These are phyloP conservation scores for Ceuthmochares aereus DNA, from an alignment of 2,113 vertebrate genomes.

Conservation along the genomic window DNA sequence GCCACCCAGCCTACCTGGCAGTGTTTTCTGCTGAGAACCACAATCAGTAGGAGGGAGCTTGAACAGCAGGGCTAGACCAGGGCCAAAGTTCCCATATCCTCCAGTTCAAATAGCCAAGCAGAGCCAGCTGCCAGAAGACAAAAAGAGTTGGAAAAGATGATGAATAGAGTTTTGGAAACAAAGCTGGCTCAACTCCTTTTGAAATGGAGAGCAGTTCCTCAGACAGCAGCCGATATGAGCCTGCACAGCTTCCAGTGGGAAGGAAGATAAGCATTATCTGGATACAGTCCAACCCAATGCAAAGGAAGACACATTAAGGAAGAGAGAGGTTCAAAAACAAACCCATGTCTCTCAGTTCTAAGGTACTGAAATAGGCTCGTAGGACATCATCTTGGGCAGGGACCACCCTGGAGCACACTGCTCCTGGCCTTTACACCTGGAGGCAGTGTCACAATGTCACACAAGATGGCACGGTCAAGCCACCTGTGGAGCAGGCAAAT, in stretches of 20 bases:
- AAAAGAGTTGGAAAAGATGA: not conserved
- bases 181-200: slow-evolving; percentile 20
- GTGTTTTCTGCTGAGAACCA: not conserved
- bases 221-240: slow-evolving; percentile 6
- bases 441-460: not conserved
- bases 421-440: not conserved
- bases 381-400: not conserved
- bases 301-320: not conserved
- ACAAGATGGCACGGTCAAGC: not conserved
- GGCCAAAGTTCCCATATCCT: not conserved
- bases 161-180: slow-evolving; percentile 19
- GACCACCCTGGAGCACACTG: not conserved
- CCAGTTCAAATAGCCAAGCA: not conserved
- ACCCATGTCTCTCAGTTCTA: not conserved
- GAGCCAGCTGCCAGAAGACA: not conserved
- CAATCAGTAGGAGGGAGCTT: not conserved
- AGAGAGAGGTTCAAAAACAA: not conserved
- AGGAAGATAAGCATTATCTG: slow-evolving; percentile 33
- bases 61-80: not conserved
- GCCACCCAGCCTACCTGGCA: not conserved
- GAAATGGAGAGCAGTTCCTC: slow-evolving; percentile 46
- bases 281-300: not conserved
- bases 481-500: not conserved
- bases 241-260: slow-evolving; percentile 19
- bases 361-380: not conserved